Evolutionary conservation across 1,140 invertebrate species (phyloP), one percentile per base, ranked within the genome.

Genomic region (Pachypeltis micranthus): DNA sequence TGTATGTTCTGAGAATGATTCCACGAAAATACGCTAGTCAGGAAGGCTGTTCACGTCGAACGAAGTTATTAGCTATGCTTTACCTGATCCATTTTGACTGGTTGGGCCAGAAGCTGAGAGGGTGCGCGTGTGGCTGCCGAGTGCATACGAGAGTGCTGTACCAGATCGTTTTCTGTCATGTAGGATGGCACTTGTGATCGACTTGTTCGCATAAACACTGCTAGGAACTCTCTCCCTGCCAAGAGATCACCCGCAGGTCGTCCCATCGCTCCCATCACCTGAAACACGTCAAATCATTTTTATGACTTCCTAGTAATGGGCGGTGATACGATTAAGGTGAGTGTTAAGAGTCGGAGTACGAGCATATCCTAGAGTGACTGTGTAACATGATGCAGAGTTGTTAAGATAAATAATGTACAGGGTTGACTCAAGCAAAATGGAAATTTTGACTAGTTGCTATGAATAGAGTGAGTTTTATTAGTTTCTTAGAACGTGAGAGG

Each of bases 171-270:
- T 16, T 21, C 24, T 19, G 19, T 21, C 31, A 2, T 24, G 21
- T 44, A 29, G 21, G 26, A 34, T 67, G 63, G 74, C 70, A 54
- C 74, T 68, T 44, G 73, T 72, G 64, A 76, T 73, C 63, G 47
- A 21, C 47, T 51, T 21, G 12, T 10, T 4, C 73, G 66, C 66
- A 82, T 79, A 59, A 81, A 77, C 0, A 82, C 75, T 3, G 78
- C 79, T 0, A 81, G 74, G 64, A 82, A 82, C 66, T 81, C 80
- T 1, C 76, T 76, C 55, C 80, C 80, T 26, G 79, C 77, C 16
- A 81, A 69, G 44, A 81, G 74, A 65, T 80, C 80, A 66, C 70
- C 71, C 68, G 71, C 70, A 70, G 68, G 70, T 67, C 67, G 63
- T 68, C 65, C 68, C 61, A 19, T 55, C 65, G 27, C 68, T 59